Evolutionary conservation across 2,113 vertebrate genomes (phyloP).

Genomic region (Mus musculus): GRCm39 chr15:32418501-32419000

Average conservation of each 20-base stretch:
- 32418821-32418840: no score
- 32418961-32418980: neutral
- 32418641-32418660: neutral
- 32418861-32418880: accelerated
- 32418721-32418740: accelerated
- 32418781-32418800: neutral
- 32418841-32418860: neutral
- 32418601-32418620: neutral
- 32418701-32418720: neutral
- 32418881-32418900: neutral
- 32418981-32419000: neutral
- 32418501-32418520: neutral
- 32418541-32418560: accelerated
- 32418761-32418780: neutral
- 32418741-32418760: neutral
- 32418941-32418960: neutral
- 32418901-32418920: neutral
- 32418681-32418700: neutral
- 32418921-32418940: neutral
- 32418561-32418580: neutral
- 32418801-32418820: accelerated
- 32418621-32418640: neutral
- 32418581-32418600: accelerated
- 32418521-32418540: accelerated
- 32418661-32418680: neutral